Conservation (phyloP, 2,113 vertebrate genomes). For the Sander vitreus region DNA sequence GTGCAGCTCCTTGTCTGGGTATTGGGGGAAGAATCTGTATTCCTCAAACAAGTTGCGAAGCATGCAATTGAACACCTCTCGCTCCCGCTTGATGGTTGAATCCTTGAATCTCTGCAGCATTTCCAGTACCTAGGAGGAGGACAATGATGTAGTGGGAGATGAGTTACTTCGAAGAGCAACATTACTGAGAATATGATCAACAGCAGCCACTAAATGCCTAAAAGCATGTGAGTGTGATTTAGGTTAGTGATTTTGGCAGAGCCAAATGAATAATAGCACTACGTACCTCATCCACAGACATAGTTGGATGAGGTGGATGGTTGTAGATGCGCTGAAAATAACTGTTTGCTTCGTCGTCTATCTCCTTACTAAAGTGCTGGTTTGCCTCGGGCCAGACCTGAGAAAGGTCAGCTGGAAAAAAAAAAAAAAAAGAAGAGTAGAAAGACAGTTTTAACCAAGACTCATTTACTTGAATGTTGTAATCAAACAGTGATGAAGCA, state of each 20-base stretch:
- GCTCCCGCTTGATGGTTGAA: conserved; percentile 96
- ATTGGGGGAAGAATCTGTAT: conserved; percentile 98
- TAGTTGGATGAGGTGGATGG: conserved; percentile 98
- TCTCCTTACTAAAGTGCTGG: conserved; percentile 99
- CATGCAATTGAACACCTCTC: conserved; percentile 99
- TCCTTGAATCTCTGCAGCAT: conserved; percentile 99
- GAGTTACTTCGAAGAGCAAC: not conserved
- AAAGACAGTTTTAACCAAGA: not conserved
- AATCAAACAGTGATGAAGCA: not conserved
- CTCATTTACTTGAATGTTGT: not conserved
- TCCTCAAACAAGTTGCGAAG: conserved; percentile 98
- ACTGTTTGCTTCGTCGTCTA: conserved; percentile 99
- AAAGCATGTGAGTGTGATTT: not conserved
- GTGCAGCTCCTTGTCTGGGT: conserved; percentile 99
- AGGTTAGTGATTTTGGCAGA: not conserved
- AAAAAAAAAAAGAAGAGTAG: not conserved
- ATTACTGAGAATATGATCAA: not conserved
- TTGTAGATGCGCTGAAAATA: conserved; percentile 99
- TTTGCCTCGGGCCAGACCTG: conserved; percentile 99
- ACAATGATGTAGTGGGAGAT: not conserved
- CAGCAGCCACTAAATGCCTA: not conserved
- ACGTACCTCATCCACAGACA: conserved; percentile 99
- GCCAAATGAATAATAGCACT: not conserved
- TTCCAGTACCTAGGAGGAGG: conserved; percentile 90
- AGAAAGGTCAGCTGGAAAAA: conserved; percentile 94